Percentiles rank a stretch among this genome's conserved stretches.
Conservation (phyloP, 2,888 invertebrate species). For the Reticulitermes lucifugus region DNA sequence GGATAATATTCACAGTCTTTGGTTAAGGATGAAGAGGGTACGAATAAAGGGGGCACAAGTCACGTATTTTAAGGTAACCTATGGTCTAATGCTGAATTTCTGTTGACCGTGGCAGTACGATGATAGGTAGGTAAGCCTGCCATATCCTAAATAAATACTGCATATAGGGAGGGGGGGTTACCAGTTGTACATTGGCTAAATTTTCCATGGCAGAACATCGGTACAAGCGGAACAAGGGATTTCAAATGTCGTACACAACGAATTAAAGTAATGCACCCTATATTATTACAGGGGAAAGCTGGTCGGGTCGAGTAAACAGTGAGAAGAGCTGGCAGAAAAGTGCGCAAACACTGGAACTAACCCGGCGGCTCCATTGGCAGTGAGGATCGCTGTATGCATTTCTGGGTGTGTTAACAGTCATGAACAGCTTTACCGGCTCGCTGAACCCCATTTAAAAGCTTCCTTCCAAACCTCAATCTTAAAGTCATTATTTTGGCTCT, state of each 20-base stretch:
- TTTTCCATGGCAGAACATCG: neutral
- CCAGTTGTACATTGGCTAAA: constrained; percentile 1
- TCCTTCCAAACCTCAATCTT: no score
- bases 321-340: constrained; percentile 49
- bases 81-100: neutral
- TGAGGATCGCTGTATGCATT: no score
- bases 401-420: no score
- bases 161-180: neutral
- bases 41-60: no score
- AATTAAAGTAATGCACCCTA: constrained; percentile 8
- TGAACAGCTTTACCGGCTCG: no score
- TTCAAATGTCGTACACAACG: constrained; percentile 13
- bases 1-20: no score
- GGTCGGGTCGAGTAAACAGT: neutral
- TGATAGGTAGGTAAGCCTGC: neutral
- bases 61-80: no score
- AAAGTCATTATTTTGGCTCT: no score
- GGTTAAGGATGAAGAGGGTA: no score
- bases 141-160: neutral
- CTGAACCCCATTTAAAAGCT: no score
- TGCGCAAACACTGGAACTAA: constrained; percentile 40
- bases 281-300: neutral
- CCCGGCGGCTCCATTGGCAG: no score
- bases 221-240: constrained; percentile 5
- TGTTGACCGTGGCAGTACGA: neutral